phyloP scores from a whole-genome alignment of 2,888 invertebrate genomes.

The Pecten maximus region DNA sequence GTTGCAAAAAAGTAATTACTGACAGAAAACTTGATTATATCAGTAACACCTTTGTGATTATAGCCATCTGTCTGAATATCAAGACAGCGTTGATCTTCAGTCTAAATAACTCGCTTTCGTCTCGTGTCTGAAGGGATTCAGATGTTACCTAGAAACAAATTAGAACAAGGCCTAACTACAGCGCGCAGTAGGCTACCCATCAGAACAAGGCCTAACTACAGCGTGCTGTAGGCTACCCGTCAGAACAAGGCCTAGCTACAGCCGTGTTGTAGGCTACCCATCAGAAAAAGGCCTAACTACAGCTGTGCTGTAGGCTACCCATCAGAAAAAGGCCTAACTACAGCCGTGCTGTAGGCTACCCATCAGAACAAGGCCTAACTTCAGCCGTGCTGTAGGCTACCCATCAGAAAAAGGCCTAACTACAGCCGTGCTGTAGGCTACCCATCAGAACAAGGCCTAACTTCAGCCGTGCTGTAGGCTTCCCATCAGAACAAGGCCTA shows the following conservation, averaged over 20 bases:
- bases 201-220: background rate
- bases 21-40: background rate
- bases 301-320: too few relatives aligned
- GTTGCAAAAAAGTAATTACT: background rate
- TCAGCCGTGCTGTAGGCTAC: too few relatives aligned
- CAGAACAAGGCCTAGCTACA: background rate
- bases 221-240: too few relatives aligned
- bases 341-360: too few relatives aligned
- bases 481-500: background rate
- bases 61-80: background rate
- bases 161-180: constrained; percentile 1
- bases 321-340: background rate
- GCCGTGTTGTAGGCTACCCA: too few relatives aligned
- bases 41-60: background rate
- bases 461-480: too few relatives aligned
- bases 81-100: background rate
- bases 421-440: too few relatives aligned
- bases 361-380: background rate
- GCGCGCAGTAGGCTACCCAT: too few relatives aligned
- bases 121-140: background rate
- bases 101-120: background rate
- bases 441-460: background rate
- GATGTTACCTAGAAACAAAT: background rate
- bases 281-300: background rate
- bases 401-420: background rate